Evolutionary conservation across 1,140 invertebrate species (phyloP), one percentile per base, ranked within the genome.

Genomic region (Drosophila persimilis): DNA sequence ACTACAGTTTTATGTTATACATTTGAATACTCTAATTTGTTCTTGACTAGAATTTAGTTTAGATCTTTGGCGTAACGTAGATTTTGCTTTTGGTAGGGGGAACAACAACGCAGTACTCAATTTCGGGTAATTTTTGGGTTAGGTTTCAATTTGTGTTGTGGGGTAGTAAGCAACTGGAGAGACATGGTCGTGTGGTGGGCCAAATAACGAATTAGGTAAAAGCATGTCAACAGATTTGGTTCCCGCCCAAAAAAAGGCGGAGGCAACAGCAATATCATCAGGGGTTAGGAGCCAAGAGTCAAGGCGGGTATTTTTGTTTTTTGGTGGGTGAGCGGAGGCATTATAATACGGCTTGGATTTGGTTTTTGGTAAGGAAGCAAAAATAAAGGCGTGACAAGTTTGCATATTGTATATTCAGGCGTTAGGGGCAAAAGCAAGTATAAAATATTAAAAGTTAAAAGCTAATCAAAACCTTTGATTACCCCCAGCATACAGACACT

Each of bases 391-490:
- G 84, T 77, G 77, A 53, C 66, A 89, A 79, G 80, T 86, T 90
- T 90, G 86, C 86, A 90, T 80, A 83, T 86, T 88, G 81, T 83
- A 77, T 39, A 57, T 75, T 86, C 55, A 89, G 84, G 86, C 80
- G 70, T 90, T 86, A 90, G 72, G 77, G 79, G 85, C 85, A 64
- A 57, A 79, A 89, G 69, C 75, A 78, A 52, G 35, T 13, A 13
- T 39, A 39, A 39, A 39, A 13, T 39, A 39, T 39, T 52, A 74
- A 57, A 54, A 62, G 58, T 48, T 58, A 59, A 70, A 60, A 75
- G 50, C 47, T 77, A 84, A 83, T 84, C 57, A 77, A 77, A 77
- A 77, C 45, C 48, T 39, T 53, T 77, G 67, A 57, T 41, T 72
- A 67, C 17, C 47, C 35, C 66, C 73, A 53, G 26, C 77, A 66